These are phyloP conservation scores for Fopius arisanus DNA, from an alignment of 1,140 invertebrate species.

Conservation along the genomic window DNA sequence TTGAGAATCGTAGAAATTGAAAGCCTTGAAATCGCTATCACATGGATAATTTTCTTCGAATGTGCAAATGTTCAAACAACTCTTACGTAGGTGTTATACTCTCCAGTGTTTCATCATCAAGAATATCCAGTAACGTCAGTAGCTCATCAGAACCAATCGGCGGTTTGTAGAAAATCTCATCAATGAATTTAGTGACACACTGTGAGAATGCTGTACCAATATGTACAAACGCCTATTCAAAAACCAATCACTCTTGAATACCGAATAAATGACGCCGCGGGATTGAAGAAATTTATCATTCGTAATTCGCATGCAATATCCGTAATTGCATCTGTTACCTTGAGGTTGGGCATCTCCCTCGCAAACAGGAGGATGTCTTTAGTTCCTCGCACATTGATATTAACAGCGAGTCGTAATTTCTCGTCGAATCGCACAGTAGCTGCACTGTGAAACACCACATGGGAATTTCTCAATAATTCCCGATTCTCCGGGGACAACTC, in stretches of 20 bases:
- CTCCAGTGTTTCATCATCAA: constrained; percentile 56
- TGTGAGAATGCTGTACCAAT: constrained; percentile 78
- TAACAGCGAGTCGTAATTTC: constrained; percentile 70
- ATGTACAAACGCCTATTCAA: constrained; percentile 52
- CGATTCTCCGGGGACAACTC: constrained; percentile 67
- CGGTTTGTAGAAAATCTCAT: constrained; percentile 68
- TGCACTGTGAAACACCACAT: constrained; percentile 87
- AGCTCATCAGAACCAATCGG: constrained; percentile 62
- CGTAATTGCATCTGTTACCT: constrained; percentile 63
- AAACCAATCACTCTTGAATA: not conserved
- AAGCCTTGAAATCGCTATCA: no score
- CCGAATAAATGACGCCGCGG: not conserved
- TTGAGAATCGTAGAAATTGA: no score
- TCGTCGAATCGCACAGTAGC: constrained; percentile 92
- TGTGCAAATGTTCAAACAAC: not conserved
- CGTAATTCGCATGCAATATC: not conserved
- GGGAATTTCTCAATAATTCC: constrained; percentile 59
- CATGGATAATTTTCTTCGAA: no score
- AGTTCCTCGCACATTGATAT: constrained; percentile 71
- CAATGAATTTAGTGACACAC: constrained; percentile 68
- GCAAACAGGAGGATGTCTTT: constrained; percentile 69
- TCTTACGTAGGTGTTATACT: constrained; percentile 60
- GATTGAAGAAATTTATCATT: not conserved
- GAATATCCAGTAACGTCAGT: constrained; percentile 53
- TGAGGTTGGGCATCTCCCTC: constrained; percentile 72